Base-by-base conservation (phyloP, 2,888 invertebrate genomes). In the Mactromeris polynyma region DNA sequence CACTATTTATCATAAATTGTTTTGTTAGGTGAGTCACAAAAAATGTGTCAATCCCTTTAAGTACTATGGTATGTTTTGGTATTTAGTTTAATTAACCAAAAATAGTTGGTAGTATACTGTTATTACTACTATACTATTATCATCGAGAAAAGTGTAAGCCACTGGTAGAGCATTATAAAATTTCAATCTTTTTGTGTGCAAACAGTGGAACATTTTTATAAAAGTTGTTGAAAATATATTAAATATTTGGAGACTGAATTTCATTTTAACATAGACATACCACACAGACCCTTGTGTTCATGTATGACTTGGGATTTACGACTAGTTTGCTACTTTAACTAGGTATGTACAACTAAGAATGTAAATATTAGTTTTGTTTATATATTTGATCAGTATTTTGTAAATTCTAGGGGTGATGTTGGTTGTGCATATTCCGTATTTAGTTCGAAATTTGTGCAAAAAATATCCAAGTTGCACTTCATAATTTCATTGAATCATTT, bases 31-130 rank as follows among this genome's bases (percentile, higher is more conserved):
- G 36, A 36, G 17, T 33, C 73, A 31, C 69, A 69, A 19, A 73
- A 73, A 33, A 73, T 36, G 73, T 73, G 73, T 73, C 73, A 31
- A 33, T 73, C 73, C 73, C 73, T 73, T 73, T 73, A 73, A 73
- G 73, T 73, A 73, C 19, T 33, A 73, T 73, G 36, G 73, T 73
- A 73, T 73, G 73, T 73, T 73, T 73, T 73, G 73, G 73, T 73
- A 73, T 73, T 73, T 73, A 73, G 73, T 73, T 73, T 33, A 73
- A 73, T 73, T 73, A 36, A 73, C 73, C 73, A 73, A 73, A 73
- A 73, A 26, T 73, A 73, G 33, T 31, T 1, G 14, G 73, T 73
- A 33, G 73, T 73, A 33, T 73, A 36, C 19, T 36, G 36, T 73
- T 73, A 73, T 73, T 73, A 73, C 73, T 73, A 73, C 36, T 2